Percentiles rank a stretch among this genome's conserved stretches.
Evolutionary conservation across 35 echinoderm and acorn worm genomes (phyloP).

Genomic region (Apostichopus californicus): DNA sequence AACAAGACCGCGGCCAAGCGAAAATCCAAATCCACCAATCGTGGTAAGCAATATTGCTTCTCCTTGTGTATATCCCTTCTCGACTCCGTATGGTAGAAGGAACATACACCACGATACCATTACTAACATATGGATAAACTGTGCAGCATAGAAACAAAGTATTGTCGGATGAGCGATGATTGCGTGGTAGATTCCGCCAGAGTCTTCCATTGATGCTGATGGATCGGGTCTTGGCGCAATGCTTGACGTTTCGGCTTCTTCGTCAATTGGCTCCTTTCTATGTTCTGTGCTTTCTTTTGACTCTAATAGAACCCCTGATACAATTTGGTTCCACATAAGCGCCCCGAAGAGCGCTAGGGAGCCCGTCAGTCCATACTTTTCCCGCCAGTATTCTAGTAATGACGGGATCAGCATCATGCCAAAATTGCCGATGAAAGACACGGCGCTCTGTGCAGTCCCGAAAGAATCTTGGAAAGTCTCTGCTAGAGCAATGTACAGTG

Average conservation of each 20-base stretch:
- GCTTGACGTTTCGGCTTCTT: neutral
- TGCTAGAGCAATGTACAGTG: neutral
- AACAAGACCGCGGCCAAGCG: neutral
- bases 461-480: neutral
- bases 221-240: neutral
- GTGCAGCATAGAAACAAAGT: neutral
- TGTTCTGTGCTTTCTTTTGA: neutral
- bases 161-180: neutral
- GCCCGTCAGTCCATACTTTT: neutral
- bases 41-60: neutral
- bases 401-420: neutral
- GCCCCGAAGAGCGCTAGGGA: neutral
- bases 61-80: neutral
- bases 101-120: neutral
- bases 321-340: neutral
- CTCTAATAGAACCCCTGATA: neutral
- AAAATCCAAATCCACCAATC: neutral
- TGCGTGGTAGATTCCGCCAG: neutral
- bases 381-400: neutral
- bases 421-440: neutral
- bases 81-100: neutral
- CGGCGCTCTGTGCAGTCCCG: neutral
- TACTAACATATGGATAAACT: neutral
- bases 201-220: neutral
- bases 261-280: neutral